Base-by-base conservation (phyloP, 2,797 vertebrate species). In the Sciurus carolinensis region DNA sequence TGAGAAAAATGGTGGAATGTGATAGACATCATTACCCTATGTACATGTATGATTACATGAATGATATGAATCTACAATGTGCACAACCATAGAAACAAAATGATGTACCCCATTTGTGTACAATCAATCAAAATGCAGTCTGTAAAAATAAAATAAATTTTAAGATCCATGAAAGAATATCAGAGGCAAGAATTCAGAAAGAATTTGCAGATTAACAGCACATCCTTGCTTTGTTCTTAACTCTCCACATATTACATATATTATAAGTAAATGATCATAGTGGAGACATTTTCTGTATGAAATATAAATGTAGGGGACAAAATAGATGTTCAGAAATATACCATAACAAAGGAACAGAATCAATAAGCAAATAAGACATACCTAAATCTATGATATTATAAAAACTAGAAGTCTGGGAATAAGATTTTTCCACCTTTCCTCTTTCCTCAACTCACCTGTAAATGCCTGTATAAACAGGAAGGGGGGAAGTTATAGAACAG, bases 211-310 rank as follows among this genome's bases (percentile, higher is more conserved):
- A 62, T 20, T 82, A 57, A 83, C 76, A 82, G 30, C 73, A 86
- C 33, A 83, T n/a, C 12, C 42, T 59, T 95, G 54, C n/a, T 71
- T 87, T 36, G 62, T 84, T 90, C 91, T 95, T 95, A 94, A 83
- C 71, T 92, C 83, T 14, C 36, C 17, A 87, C 9, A 94, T 90
- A 71, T 91, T 79, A 72, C 22, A 47, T 62, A 79, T 36, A 26
- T 67, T 47, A 67, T 69, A 94, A 52, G 52, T 73, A 90, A 82
- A 75, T 89, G 62, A 89, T 69, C 81, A 90, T 18, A 64, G 20
- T 92, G 30, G 64, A 91, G 33, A 83, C 30, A 84, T 79, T 89
- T 75, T 54, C 36, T 89, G 81, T 39, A 79, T 96, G 62, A 95
- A 77, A 96, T 77, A 77, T 12, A 83, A 47, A 82, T 44, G 77